These are phyloP conservation scores for Macquaria australasica DNA, from an alignment of 2,113 vertebrate genomes.

Conservation along the genomic window DNA sequence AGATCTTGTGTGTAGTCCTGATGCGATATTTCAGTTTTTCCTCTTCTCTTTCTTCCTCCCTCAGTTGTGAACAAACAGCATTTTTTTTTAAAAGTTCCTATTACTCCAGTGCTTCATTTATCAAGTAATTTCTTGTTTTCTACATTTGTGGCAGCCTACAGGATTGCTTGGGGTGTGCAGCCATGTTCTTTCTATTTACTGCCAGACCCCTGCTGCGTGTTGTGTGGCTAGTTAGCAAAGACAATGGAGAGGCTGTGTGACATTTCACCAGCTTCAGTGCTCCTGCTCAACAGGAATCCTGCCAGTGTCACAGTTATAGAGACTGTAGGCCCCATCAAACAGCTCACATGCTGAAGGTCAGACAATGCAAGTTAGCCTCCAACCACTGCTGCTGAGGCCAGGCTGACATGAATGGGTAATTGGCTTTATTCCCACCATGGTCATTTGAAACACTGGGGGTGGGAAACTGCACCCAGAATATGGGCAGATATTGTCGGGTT, in stretches of 20 bases:
- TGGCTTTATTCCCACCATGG: constrained; percentile 45
- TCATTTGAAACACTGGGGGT: not conserved
- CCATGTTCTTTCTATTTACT: constrained; percentile 46
- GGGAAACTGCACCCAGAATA: not conserved
- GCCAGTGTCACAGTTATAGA: constrained; percentile 54
- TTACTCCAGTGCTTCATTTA: constrained; percentile 17
- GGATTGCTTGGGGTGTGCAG: constrained; percentile 13
- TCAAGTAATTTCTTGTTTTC: constrained; percentile 23
- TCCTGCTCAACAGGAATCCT: constrained; percentile 55
- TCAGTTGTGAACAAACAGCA: constrained; percentile 19
- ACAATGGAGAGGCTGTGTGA: constrained; percentile 58
- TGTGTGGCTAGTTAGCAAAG: constrained; percentile 54
- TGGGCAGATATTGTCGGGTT: constrained; percentile 13
- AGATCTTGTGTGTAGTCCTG: constrained; percentile 10
- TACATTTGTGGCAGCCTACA: constrained; percentile 19
- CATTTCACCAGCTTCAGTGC: constrained; percentile 57
- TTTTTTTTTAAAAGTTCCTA: fast-evolving
- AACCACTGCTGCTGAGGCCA: constrained; percentile 27
- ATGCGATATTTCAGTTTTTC: constrained; percentile 12
- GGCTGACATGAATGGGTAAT: constrained; percentile 55
- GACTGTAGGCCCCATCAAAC: constrained; percentile 68
- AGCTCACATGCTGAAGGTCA: constrained; percentile 54
- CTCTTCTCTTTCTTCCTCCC: constrained; percentile 2
- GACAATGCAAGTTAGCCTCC: constrained; percentile 28
- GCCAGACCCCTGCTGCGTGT: constrained; percentile 51